Conservation (phyloP, 1,140 invertebrate genomes). For the Habropoda laboriosa region DNA sequence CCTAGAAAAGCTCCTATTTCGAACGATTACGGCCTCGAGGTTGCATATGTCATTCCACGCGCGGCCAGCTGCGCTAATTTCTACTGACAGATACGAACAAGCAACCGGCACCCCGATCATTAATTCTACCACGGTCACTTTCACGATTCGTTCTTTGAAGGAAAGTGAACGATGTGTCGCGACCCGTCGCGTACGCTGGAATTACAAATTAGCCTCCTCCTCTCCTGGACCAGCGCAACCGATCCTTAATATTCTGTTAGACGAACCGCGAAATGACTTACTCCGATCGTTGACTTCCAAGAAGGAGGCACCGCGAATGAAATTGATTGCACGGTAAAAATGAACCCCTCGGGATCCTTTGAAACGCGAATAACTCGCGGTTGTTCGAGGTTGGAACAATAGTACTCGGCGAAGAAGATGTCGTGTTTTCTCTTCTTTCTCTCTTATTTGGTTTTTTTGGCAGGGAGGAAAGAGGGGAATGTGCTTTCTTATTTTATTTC, state of each 20-base stretch:
- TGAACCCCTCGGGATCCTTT: neutral
- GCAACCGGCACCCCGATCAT: slow-evolving; percentile 1
- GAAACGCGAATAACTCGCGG: neutral
- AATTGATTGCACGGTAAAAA: slow-evolving; percentile 18
- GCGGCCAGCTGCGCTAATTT: slow-evolving; percentile 28
- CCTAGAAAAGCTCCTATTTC: slow-evolving; percentile 43
- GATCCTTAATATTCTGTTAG: neutral
- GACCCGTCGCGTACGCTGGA: neutral
- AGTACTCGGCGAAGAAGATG: neutral
- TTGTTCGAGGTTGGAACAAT: neutral
- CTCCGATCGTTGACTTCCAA: slow-evolving; percentile 5
- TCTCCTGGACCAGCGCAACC: neutral
- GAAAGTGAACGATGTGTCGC: too few species aligned
- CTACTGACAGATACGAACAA: slow-evolving; percentile 43
- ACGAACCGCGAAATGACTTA: slow-evolving; percentile 25
- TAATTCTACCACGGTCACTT: neutral
- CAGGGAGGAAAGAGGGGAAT: too few species aligned
- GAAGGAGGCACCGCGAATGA: neutral
- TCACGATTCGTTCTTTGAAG: neutral
- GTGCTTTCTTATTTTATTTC: too few species aligned
- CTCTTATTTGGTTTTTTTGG: too few species aligned
- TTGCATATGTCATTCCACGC: slow-evolving; percentile 33
- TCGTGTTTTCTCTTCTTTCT: neutral
- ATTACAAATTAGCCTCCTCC: neutral
- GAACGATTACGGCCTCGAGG: slow-evolving; percentile 34